phyloP scores from a whole-genome alignment of 2,888 invertebrate genomes.

The Phortica magna region DNA sequence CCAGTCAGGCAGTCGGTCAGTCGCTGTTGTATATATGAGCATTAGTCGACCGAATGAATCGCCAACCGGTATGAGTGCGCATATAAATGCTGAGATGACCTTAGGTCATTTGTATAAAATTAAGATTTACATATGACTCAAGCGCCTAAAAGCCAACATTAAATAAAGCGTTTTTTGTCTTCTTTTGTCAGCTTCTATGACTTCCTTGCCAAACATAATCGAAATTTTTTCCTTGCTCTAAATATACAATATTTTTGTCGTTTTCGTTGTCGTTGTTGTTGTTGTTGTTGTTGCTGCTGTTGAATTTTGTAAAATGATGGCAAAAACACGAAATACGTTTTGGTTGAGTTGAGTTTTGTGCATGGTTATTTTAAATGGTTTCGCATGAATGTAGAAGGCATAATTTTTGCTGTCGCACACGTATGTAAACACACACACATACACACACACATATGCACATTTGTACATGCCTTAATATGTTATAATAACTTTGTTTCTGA shows the following conservation, averaged over 20 bases:
- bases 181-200: background rate
- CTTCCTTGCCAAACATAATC: no score
- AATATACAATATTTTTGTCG: background rate
- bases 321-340: background rate
- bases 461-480: slow-evolving; percentile 27
- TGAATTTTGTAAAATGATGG: background rate
- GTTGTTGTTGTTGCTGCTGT: background rate
- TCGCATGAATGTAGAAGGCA: background rate
- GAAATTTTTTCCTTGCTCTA: background rate
- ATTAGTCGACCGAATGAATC: slow-evolving; percentile 20
- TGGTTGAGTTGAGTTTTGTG: background rate
- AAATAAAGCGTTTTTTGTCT: slow-evolving; percentile 11
- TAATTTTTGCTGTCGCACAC: background rate
- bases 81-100: slow-evolving; percentile 73
- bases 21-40: no score
- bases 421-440: background rate
- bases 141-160: slow-evolving; percentile 30
- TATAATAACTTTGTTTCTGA: slow-evolving; percentile 31
- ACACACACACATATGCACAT: background rate
- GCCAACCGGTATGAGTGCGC: slow-evolving; percentile 48
- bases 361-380: background rate
- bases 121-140: slow-evolving; percentile 64
- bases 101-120: slow-evolving; percentile 71
- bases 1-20: background rate
- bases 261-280: background rate